phyloP scores from a whole-genome alignment of 2,888 invertebrate species.

The Lasioglossum pauxillum region DNA sequence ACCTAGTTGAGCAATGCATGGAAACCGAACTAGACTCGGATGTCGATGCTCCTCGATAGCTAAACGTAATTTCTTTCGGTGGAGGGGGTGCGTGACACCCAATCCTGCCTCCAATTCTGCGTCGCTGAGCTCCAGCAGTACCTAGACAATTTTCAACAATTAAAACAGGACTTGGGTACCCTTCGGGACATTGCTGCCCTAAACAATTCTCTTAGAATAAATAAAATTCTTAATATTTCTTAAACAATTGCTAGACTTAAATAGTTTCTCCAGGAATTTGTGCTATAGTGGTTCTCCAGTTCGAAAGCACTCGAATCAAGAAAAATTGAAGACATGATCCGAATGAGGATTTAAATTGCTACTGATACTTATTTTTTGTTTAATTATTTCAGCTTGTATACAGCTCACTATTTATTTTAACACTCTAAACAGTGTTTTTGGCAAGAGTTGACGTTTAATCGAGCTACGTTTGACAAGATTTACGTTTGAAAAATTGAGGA shows the following conservation, averaged over 20 bases:
- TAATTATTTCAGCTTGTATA: neutral
- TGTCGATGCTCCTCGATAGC: conserved; percentile 97
- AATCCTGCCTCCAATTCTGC: conserved; percentile 95
- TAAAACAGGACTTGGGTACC: neutral
- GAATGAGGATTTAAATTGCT: too few species aligned
- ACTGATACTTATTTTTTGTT: too few species aligned
- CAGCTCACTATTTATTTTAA: too few species aligned
- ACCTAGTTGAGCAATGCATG: conserved; percentile 93
- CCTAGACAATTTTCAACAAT: conserved; percentile 85
- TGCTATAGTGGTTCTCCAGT: neutral
- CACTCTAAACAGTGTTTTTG: too few species aligned
- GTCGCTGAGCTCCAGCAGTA: conserved; percentile 95
- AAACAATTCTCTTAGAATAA: neutral
- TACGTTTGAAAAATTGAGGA: too few species aligned
- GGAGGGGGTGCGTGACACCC: conserved; percentile 96
- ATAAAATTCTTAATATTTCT: too few species aligned
- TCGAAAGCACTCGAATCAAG: neutral
- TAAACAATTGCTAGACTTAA: neutral
- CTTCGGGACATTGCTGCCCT: neutral
- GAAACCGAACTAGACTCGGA: conserved; percentile 94
- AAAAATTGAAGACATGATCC: neutral
- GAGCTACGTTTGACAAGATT: too few species aligned
- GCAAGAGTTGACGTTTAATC: too few species aligned
- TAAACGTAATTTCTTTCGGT: conserved; percentile 95
- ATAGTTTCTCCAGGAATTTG: neutral